Conservation (phyloP, 2,113 vertebrate genomes). For the Myiopsitta monachus region DNA sequence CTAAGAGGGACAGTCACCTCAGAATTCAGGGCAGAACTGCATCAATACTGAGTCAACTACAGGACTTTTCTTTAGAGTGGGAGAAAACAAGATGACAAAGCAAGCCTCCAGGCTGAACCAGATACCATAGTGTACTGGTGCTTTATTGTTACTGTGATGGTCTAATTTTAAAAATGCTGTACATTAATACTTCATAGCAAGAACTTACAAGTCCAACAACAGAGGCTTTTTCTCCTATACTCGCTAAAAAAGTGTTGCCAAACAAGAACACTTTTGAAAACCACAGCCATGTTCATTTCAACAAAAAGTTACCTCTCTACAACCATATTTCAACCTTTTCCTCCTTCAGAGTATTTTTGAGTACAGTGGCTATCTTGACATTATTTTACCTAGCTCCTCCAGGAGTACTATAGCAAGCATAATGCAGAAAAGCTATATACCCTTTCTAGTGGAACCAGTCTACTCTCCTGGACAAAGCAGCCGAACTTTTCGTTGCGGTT, state of each 20-base stretch:
- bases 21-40: neutral
- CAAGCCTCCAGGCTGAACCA: neutral
- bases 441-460: neutral
- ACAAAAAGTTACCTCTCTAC: neutral
- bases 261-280: neutral
- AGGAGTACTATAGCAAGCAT: rapidly evolving
- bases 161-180: neutral
- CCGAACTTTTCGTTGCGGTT: neutral
- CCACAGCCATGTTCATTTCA: neutral
- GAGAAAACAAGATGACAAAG: neutral
- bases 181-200: neutral
- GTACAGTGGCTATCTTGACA: rapidly evolving
- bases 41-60: neutral
- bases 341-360: neutral
- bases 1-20: neutral
- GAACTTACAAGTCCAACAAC: neutral
- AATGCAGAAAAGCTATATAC: neutral
- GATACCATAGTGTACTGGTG: neutral
- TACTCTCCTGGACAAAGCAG: neutral
- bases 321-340: neutral
- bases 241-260: neutral
- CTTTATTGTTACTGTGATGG: neutral
- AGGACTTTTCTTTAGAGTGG: neutral
- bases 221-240: neutral
- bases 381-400: neutral